Conservation (phyloP, 2,888 invertebrate species). For the Frankliniella fusca region DNA sequence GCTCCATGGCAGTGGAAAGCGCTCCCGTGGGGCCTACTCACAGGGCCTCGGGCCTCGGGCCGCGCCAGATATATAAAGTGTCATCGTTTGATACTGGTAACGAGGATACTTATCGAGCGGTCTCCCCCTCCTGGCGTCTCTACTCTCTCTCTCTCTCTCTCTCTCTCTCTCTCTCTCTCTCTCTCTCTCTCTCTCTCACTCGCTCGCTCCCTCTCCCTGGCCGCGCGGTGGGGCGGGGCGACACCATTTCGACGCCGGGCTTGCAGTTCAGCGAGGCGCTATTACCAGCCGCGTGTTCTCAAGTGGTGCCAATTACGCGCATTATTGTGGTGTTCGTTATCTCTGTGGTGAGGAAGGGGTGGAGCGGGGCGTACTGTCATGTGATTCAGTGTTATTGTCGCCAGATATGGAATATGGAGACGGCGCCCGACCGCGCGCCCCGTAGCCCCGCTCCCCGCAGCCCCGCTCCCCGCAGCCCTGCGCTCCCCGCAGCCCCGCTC, state of each 20-base stretch:
- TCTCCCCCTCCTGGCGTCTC: not conserved
- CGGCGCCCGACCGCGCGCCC: not conserved
- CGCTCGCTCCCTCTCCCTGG: not conserved
- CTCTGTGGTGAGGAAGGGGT: not conserved
- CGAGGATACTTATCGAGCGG: not conserved
- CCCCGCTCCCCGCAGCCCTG: not conserved
- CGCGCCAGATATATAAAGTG: not conserved
- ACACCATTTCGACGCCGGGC: not conserved
- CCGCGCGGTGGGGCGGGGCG: not conserved
- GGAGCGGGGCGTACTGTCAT: not conserved
- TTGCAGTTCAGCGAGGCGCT: not conserved
- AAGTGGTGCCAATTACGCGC: constrained; percentile 14
- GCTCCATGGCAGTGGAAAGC: too few relatives aligned
- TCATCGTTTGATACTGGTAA: constrained; percentile 10
- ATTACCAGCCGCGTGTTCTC: constrained; percentile 15
- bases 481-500: too few relatives aligned
- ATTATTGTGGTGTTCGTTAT: constrained; percentile 20
- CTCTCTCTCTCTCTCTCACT: not conserved
- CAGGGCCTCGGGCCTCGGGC: not conserved
- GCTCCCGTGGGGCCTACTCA: too few relatives aligned
- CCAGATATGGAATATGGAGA: constrained; percentile 1
- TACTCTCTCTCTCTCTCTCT: not conserved
- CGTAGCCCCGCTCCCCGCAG: not conserved
- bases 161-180: not conserved
- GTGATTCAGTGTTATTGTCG: constrained; percentile 15